Percentiles rank a stretch among this genome's conserved stretches.
These are phyloP conservation scores for Aphaenogaster floridana DNA, from an alignment of 1,140 invertebrate species.

Conservation along the genomic window DNA sequence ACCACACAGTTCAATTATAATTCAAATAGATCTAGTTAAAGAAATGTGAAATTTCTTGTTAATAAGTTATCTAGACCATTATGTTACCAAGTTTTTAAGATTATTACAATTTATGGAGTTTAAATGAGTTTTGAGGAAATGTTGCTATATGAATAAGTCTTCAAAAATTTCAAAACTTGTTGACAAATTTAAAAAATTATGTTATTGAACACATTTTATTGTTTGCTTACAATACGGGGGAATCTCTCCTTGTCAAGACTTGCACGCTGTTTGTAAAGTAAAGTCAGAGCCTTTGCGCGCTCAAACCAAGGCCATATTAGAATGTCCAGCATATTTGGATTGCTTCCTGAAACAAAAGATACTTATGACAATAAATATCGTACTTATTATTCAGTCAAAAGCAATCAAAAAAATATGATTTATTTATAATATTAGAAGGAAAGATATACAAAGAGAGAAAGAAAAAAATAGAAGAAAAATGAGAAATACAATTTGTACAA, in stretches of 20 bases:
- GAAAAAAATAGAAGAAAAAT: neutral
- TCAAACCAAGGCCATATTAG: constrained; percentile 84
- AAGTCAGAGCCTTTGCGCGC: constrained; percentile 78
- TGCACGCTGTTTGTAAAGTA: constrained; percentile 69
- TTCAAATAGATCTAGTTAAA: neutral
- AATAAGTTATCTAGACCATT: neutral
- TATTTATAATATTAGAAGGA: neutral
- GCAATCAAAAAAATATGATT: neutral
- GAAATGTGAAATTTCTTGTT: neutral
- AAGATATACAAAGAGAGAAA: neutral
- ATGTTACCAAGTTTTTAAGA: neutral
- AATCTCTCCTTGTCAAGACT: constrained; percentile 66
- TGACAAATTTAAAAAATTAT: constrained; percentile 4
- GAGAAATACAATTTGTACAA: constrained; percentile 2
- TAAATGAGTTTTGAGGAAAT: neutral
- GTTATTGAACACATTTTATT: neutral
- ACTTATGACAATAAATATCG: neutral
- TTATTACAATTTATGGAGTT: too few relatives aligned
- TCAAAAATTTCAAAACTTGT: neutral
- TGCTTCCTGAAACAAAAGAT: constrained; percentile 50
- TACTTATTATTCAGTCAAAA: neutral
- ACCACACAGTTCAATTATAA: neutral
- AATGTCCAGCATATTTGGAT: constrained; percentile 79
- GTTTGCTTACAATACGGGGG: constrained; percentile 62
- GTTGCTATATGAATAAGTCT: neutral